Conservation (phyloP, 1,140 invertebrate species). For the Cherax quadricarinatus region DNA sequence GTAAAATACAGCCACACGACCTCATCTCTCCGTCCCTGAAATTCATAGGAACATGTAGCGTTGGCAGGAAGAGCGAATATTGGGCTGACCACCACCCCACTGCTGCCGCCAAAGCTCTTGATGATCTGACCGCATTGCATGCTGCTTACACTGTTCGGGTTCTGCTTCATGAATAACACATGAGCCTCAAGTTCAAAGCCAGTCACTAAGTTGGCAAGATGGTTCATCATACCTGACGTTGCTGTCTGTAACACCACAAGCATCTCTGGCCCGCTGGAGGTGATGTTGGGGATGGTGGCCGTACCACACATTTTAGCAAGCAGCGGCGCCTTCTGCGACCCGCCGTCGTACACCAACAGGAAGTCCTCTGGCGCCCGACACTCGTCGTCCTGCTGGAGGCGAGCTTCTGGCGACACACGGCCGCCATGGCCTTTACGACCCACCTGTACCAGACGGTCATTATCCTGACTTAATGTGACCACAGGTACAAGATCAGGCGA, state of each 20-base stretch:
- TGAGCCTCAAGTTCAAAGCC: constrained; percentile 75
- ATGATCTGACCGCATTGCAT: constrained; percentile 70
- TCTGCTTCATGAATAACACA: constrained; percentile 73
- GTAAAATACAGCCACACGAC: constrained; percentile 76
- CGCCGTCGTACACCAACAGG: constrained; percentile 75
- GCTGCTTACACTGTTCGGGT: constrained; percentile 28
- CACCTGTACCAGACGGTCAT: constrained; percentile 74
- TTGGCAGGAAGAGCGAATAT: constrained; percentile 75
- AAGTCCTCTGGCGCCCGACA: constrained; percentile 72
- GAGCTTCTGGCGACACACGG: constrained; percentile 66
- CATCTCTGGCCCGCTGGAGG: constrained; percentile 75
- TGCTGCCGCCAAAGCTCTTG: constrained; percentile 72
- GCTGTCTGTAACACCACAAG: constrained; percentile 75
- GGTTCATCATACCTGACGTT: constrained; percentile 73
- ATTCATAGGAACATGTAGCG: constrained; percentile 75
- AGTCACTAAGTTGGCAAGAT: constrained; percentile 72
- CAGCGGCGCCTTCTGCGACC: constrained; percentile 73
- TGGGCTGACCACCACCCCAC: constrained; percentile 74
- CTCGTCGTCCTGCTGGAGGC: constrained; percentile 57
- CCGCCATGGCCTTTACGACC: constrained; percentile 68
- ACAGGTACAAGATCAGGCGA: constrained; percentile 78
- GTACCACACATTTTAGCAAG: constrained; percentile 75
- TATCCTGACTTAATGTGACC: constrained; percentile 78
- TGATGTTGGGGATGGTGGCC: constrained; percentile 75
- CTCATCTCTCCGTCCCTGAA: constrained; percentile 74